Conservation (phyloP, 2,888 invertebrate species). For the Mesoligia furuncula region DNA sequence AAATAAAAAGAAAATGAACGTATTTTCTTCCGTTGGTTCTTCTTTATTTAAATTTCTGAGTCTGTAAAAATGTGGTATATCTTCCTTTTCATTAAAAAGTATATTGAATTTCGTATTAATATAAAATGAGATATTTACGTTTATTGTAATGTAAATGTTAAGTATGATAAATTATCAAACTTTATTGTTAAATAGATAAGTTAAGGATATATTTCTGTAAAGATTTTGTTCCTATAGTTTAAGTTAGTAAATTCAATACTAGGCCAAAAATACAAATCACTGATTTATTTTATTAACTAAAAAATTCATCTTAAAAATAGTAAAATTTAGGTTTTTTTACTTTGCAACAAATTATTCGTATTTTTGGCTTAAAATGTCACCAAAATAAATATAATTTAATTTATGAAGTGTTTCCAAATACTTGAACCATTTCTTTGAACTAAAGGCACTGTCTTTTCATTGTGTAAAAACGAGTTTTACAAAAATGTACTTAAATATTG, state of each 20-base stretch:
- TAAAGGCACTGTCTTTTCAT: slow-evolving; percentile 20
- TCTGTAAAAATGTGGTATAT: neutral
- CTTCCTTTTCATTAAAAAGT: neutral
- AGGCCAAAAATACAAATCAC: slow-evolving; percentile 25
- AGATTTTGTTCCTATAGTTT: slow-evolving; percentile 61
- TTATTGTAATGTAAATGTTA: slow-evolving; percentile 71
- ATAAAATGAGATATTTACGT: slow-evolving; percentile 68
- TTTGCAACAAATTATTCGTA: neutral
- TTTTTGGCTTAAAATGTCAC: slow-evolving; percentile 30
- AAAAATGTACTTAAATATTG: slow-evolving; percentile 67
- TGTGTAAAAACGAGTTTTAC: slow-evolving; percentile 23
- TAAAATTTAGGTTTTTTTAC: neutral
- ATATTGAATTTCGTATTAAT: slow-evolving; percentile 65
- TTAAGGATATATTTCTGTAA: slow-evolving; percentile 43
- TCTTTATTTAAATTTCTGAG: neutral
- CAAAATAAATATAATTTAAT: slow-evolving; percentile 11
- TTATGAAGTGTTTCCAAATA: slow-evolving; percentile 26
- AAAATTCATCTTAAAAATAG: neutral
- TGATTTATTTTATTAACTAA: neutral
- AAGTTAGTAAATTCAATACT: slow-evolving; percentile 36
- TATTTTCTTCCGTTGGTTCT: neutral
- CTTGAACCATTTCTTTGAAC: slow-evolving; percentile 22
- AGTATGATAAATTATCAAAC: slow-evolving; percentile 84
- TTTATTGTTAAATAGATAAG: slow-evolving; percentile 22
- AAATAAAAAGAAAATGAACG: too few species aligned